phyloP scores from a whole-genome alignment of 1,140 invertebrate genomes.

The Zaprionus lachaisei region DNA sequence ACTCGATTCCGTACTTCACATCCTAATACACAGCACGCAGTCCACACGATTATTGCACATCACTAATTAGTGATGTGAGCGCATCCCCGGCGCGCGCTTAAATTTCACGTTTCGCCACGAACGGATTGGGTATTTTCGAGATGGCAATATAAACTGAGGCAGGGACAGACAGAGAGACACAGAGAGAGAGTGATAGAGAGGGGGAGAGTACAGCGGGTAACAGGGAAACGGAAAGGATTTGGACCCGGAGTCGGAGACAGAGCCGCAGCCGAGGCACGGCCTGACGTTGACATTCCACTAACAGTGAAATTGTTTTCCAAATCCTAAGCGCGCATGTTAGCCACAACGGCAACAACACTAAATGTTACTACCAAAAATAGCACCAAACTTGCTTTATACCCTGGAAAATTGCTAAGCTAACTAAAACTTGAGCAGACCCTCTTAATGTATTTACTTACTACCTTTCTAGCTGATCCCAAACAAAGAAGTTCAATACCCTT shows the following conservation, averaged over 20 bases:
- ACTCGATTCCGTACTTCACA: neutral
- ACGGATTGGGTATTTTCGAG: slow-evolving; percentile 21
- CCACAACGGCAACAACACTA: slow-evolving; percentile 57
- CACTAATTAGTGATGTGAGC: slow-evolving; percentile 79
- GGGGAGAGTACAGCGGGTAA: neutral
- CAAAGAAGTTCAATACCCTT: too few species aligned
- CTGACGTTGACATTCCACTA: slow-evolving; percentile 82
- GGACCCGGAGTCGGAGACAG: slow-evolving; percentile 12
- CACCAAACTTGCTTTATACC: neutral
- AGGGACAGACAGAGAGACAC: neutral
- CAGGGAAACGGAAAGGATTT: neutral
- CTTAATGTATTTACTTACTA: too few species aligned
- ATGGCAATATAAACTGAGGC: neutral
- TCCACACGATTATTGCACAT: slow-evolving; percentile 78
- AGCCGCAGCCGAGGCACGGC: slow-evolving; percentile 20
- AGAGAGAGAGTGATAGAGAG: slow-evolving; percentile 12
- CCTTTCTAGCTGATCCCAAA: too few species aligned
- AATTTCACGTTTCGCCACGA: slow-evolving; percentile 64
- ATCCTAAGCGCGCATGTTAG: slow-evolving; percentile 80
- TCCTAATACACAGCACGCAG: slow-evolving; percentile 2
- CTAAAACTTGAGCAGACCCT: neutral
- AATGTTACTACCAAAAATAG: neutral
- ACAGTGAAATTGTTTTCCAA: slow-evolving; percentile 81
- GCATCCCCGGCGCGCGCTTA: slow-evolving; percentile 58
- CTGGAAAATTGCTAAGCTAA: neutral